These are phyloP conservation scores for Heteromormyrus szaboi DNA, from an alignment of 2,797 vertebrate species.

Conservation along the genomic window DNA sequence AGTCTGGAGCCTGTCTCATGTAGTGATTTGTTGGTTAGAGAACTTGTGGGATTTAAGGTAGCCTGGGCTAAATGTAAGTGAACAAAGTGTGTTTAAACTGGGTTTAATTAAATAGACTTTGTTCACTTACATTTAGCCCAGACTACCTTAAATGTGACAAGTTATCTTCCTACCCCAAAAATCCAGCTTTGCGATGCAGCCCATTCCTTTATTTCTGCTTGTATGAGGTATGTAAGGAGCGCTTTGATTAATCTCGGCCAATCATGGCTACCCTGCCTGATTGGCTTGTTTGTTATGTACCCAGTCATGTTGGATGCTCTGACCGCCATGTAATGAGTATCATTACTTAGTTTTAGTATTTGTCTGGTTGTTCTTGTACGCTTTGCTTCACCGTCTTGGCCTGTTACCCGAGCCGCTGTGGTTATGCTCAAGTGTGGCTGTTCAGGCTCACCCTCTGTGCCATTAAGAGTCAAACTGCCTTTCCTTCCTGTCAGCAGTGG, in stretches of 20 bases:
- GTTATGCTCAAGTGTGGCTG: neutral
- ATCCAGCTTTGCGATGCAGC: neutral
- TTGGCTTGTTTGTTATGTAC: neutral
- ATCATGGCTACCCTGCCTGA: neutral
- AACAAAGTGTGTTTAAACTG: too few relatives aligned
- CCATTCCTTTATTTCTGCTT: neutral
- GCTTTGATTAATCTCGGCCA: neutral
- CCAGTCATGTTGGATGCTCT: neutral
- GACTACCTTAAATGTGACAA: neutral
- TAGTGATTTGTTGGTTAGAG: neutral
- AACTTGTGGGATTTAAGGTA: neutral
- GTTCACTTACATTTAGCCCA: neutral
- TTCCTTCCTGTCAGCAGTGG: neutral
- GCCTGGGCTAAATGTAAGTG: too few relatives aligned
- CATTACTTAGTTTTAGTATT: neutral
- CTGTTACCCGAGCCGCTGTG: neutral
- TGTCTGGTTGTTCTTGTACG: neutral
- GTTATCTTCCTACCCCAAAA: neutral
- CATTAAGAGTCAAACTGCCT: neutral
- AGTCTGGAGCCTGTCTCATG: neutral
- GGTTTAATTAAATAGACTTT: neutral
- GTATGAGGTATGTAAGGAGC: neutral
- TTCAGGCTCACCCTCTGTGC: neutral
- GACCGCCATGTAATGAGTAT: neutral
- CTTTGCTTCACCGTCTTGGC: neutral